Evolutionary conservation across 2,797 vertebrate species (phyloP).

Genomic region (Numenius phaeopus): DNA sequence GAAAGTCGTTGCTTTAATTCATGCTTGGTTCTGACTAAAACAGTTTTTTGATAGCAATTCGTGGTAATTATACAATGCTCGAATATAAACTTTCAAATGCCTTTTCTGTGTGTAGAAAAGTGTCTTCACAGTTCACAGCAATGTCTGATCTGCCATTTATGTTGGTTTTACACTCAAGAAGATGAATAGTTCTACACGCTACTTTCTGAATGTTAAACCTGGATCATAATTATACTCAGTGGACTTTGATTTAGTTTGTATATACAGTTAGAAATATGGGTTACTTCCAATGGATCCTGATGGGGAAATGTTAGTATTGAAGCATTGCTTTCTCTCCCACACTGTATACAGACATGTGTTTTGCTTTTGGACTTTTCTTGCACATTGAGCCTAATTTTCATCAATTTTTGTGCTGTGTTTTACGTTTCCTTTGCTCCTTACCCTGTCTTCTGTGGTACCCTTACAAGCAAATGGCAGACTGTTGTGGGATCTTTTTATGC

Average conservation of each 20-base stretch:
- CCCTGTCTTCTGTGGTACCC: background rate
- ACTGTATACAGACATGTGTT: rapidly evolving
- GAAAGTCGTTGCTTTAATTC: background rate
- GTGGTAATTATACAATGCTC: background rate
- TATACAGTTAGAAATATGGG: background rate
- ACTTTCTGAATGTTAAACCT: background rate
- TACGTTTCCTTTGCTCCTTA: background rate
- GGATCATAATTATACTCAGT: background rate
- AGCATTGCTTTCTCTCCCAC: background rate
- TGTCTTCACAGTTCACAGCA: background rate
- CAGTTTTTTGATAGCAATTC: background rate
- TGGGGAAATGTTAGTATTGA: background rate
- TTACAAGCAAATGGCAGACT: background rate
- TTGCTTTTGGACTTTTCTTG: background rate
- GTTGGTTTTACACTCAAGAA: background rate
- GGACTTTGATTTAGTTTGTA: background rate
- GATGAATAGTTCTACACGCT: rapidly evolving
- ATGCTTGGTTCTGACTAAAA: background rate
- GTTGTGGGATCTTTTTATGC: background rate
- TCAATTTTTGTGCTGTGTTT: background rate
- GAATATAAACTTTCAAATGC: background rate
- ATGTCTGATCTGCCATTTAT: background rate
- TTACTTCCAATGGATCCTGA: background rate
- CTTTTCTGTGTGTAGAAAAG: background rate
- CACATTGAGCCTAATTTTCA: background rate